These are phyloP conservation scores for Sebastes steindachneri DNA, from an alignment of 2,797 vertebrate species.

Conservation along the genomic window DNA sequence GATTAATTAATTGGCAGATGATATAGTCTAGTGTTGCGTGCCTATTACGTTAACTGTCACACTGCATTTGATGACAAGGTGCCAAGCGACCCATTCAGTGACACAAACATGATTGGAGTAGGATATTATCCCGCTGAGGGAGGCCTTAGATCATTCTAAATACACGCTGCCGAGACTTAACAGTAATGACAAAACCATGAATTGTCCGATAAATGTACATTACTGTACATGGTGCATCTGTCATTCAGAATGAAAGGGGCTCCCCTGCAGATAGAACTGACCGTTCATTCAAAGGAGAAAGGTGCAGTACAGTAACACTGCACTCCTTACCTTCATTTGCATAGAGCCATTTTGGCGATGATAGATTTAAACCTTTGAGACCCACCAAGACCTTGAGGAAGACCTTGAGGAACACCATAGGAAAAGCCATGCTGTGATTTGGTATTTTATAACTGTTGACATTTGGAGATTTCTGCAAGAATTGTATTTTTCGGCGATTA, in stretches of 20 bases:
- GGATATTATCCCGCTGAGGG: constrained; percentile 26
- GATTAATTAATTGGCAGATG: constrained; percentile 74
- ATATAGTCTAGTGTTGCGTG: constrained; percentile 52
- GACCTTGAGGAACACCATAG: too few relatives aligned
- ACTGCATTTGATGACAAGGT: constrained; percentile 57
- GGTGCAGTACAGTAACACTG: neutral
- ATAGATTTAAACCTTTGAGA: neutral
- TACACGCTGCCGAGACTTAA: constrained; percentile 24
- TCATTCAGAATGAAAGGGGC: constrained; percentile 28
- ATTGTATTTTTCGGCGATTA: too few relatives aligned
- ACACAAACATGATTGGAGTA: constrained; percentile 56
- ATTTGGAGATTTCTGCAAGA: too few relatives aligned
- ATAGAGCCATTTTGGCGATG: neutral
- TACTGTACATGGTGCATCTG: constrained; percentile 14
- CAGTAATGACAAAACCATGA: constrained; percentile 43
- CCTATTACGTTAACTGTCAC: constrained; percentile 61
- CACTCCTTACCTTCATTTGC: neutral
- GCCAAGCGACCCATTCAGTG: constrained; percentile 52
- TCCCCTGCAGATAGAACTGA: constrained; percentile 8
- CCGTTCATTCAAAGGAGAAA: neutral
- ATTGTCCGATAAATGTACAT: constrained; percentile 28
- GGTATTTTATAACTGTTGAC: too few relatives aligned
- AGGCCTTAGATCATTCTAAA: constrained; percentile 54
- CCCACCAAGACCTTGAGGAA: too few relatives aligned
- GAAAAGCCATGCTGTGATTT: too few relatives aligned